A percentile compares a stretch with the other conserved stretches of the same genome.
phyloP scores from a whole-genome alignment of 1,140 invertebrate genomes.

The Papilio aristodemus region DNA sequence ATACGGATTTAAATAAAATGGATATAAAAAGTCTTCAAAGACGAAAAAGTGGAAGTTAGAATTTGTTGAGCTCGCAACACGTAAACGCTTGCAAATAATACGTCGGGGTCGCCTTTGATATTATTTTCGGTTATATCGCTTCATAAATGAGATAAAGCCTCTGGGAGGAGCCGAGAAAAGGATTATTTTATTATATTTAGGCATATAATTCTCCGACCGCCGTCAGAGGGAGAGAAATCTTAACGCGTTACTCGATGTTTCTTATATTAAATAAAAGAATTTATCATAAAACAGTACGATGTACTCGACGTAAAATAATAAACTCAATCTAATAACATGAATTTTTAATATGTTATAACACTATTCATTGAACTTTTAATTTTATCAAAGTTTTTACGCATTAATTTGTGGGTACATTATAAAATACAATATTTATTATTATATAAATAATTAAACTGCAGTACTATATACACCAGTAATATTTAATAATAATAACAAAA shows the following conservation, averaged over 20 bases:
- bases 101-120: slow-evolving; percentile 43
- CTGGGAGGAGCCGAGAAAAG: slow-evolving; percentile 44
- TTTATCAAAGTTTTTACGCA: too few species aligned
- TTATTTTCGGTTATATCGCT: slow-evolving; percentile 55
- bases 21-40: slow-evolving; percentile 37
- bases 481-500: neutral
- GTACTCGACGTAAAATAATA: too few species aligned
- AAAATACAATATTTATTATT: too few species aligned
- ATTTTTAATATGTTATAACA: too few species aligned
- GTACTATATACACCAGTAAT: neutral
- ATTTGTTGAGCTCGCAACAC: slow-evolving; percentile 41
- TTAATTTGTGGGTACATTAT: too few species aligned
- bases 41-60: slow-evolving; percentile 29
- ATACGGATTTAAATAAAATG: slow-evolving; percentile 32
- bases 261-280: neutral
- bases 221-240: slow-evolving; percentile 34
- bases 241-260: slow-evolving; percentile 33
- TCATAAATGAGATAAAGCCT: slow-evolving; percentile 53
- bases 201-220: slow-evolving; percentile 44
- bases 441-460: too few species aligned
- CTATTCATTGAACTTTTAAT: too few species aligned
- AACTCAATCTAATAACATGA: too few species aligned
- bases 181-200: slow-evolving; percentile 65
- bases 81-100: slow-evolving; percentile 48
- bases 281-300: too few species aligned